Conservation (phyloP, 2,888 invertebrate genomes). For the Stenolophus ochropezus region DNA sequence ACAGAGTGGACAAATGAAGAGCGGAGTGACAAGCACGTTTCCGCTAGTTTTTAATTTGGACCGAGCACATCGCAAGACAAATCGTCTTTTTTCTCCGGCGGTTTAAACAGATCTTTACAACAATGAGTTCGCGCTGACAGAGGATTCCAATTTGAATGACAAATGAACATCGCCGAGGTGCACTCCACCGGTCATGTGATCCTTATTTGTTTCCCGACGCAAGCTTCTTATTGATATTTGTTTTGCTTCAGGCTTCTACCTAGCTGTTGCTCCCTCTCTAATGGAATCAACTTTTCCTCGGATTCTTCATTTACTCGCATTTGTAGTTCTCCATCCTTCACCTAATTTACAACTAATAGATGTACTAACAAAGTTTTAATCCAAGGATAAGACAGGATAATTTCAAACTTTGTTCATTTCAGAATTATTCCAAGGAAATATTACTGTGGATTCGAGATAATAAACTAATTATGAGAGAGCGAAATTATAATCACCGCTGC, state of each 20-base stretch:
- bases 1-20: slow-evolving; percentile 55
- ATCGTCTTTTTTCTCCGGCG: slow-evolving; percentile 57
- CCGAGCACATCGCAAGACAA: slow-evolving; percentile 52
- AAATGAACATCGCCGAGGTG: slow-evolving; percentile 57
- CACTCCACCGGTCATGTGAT: slow-evolving; percentile 51
- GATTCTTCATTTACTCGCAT: background rate
- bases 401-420: background rate
- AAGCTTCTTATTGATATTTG: slow-evolving; percentile 38
- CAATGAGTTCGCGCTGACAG: slow-evolving; percentile 60
- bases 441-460: too few species aligned
- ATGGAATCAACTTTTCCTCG: slow-evolving; percentile 7
- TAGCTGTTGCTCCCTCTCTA: slow-evolving; percentile 6
- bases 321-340: background rate
- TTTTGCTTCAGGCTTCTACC: background rate
- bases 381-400: background rate
- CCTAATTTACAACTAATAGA: background rate
- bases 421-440: too few species aligned
- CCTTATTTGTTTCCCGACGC: slow-evolving; percentile 47
- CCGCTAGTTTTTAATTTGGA: slow-evolving; percentile 58
- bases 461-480: too few species aligned
- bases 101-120: slow-evolving; percentile 60
- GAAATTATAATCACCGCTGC: too few species aligned
- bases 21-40: slow-evolving; percentile 57
- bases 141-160: slow-evolving; percentile 60
- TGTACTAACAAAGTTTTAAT: background rate